Evolutionary conservation across 2,888 invertebrate genomes (phyloP), one percentile per base, ranked within the genome.

Genomic region (Enchytraeus crypticus): DNA sequence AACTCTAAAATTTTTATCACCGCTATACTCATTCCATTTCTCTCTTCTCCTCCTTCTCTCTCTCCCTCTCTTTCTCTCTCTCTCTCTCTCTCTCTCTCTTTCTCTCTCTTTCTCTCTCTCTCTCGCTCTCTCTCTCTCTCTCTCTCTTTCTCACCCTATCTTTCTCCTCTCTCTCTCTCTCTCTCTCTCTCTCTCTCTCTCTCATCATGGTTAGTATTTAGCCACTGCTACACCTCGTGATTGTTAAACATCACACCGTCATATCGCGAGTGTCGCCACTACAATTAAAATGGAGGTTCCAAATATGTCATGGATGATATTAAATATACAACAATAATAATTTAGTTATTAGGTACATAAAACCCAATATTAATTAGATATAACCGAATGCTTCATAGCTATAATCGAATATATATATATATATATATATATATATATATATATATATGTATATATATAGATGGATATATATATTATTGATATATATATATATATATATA

Each of bases 21-120:
- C 26, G 14, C 21, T 26, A 18, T 29, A 27, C 30, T 38, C n/a
- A 18, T 21, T 57, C 32, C 60, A 54, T 64, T 65, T 43, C 69
- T 63, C 30, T 72, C 71, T 53, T 70, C 70, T 43, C 70, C 72
- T 57, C 69, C 69, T 55, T 68, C 66, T n/a, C 63, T 64, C 49
- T 65, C 65, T 34, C 62, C 66, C 43, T 78, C 77, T 0, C 71
- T 74, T 33, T 77, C 77, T 3, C 65, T 71, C 8, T 77, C 53
- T 81, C 73, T 34, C 26, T 70, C 69, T 55, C 71, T 69, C 45
- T 70, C 69, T 43, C 43, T 46, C 51, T 38, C 43, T n/a, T 38
- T n/a, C 43, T 38, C 43, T n/a, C 14, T n/a, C 43, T 38, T n/a
- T 38, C 14, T n/a, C 43, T 38, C n/a, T n/a, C n/a, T n/a, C n/a